A percentile compares a stretch with the other conserved stretches of the same genome.
These are phyloP conservation scores for Caenorhabditis sp. DNA, from an alignment of 2,888 invertebrate species.

Conservation along the genomic window DNA sequence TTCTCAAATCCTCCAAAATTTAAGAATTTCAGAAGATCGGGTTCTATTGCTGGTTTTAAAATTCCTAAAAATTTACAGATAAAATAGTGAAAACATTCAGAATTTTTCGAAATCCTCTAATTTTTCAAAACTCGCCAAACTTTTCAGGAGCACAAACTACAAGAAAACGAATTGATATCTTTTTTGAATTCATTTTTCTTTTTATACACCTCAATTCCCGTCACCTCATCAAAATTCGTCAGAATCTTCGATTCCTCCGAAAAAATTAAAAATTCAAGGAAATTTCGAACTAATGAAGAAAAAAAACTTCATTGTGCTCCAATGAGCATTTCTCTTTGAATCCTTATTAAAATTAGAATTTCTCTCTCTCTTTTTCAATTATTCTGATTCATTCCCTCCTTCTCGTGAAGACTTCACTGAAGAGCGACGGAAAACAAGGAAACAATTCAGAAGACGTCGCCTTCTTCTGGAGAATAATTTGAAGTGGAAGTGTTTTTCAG, in stretches of 20 bases:
- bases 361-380: slow-evolving; percentile 16
- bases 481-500: slow-evolving; percentile 24
- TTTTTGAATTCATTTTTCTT: neutral
- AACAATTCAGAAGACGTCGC: slow-evolving; percentile 18
- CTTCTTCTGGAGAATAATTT: slow-evolving; percentile 29
- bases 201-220: neutral
- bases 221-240: neutral
- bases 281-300: too few species aligned
- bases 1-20: neutral
- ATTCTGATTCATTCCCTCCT: slow-evolving; percentile 22
- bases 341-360: slow-evolving; percentile 17
- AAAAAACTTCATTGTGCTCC: slow-evolving; percentile 19
- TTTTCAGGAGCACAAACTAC: too few species aligned
- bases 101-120: too few species aligned
- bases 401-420: too few species aligned
- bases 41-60: too few species aligned
- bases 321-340: too few species aligned
- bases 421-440: slow-evolving; percentile 18
- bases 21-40: neutral
- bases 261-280: slow-evolving; percentile 1
- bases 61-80: too few species aligned
- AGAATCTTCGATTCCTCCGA: neutral
- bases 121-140: neutral
- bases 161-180: too few species aligned
- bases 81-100: too few species aligned